phyloP scores from a whole-genome alignment of 2,113 vertebrate genomes.

The Lamprotornis superbus region DNA sequence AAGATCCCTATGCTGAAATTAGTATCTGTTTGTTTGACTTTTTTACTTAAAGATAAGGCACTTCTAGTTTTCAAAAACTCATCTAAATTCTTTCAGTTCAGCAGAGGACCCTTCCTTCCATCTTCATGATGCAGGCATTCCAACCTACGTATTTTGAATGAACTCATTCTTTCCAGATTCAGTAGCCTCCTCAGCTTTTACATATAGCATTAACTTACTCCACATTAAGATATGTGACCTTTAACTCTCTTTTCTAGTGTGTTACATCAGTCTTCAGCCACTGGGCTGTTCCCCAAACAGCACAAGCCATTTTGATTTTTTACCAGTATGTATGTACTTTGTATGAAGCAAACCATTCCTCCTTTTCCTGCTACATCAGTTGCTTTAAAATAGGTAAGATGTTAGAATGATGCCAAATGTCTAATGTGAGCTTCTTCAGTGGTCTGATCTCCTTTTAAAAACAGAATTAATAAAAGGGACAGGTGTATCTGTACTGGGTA shows the following conservation, averaged over 20 bases:
- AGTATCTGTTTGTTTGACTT: not conserved
- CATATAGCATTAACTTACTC: not conserved
- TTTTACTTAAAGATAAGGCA: not conserved
- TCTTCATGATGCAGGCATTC: not conserved
- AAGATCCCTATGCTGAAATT: not conserved
- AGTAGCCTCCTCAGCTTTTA: not conserved
- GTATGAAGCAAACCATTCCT: not conserved
- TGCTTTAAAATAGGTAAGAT: not conserved
- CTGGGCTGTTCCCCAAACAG: not conserved
- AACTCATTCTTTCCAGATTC: not conserved
- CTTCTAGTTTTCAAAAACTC: not conserved
- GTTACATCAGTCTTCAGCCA: not conserved
- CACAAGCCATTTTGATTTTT: not conserved
- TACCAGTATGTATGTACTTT: not conserved
- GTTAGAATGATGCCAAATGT: not conserved
- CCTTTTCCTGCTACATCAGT: not conserved
- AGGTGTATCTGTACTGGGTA: not conserved
- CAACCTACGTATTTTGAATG: not conserved
- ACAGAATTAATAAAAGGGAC: not conserved
- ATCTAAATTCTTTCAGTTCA: not conserved
- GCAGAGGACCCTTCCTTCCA: not conserved
- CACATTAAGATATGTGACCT: not conserved
- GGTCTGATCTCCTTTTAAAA: not conserved
- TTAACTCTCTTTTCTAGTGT: not conserved
- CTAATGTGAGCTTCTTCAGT: not conserved